A percentile compares a stretch with the other conserved stretches of the same genome.
Conservation (phyloP, 2,797 vertebrate genomes). For the Pangasius djambal region DNA sequence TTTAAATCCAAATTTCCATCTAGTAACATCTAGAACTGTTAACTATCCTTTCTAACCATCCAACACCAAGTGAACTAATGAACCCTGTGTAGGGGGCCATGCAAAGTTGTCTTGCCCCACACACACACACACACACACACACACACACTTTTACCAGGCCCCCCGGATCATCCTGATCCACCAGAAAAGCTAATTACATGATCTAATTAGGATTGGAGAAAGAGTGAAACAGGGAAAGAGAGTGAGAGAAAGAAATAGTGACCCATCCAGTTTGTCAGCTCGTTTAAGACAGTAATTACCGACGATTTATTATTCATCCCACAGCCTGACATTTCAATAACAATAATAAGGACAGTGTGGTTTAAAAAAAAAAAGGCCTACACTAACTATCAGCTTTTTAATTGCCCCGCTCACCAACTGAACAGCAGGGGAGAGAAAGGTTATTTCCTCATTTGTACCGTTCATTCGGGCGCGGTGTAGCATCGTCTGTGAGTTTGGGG, state of each 20-base stretch:
- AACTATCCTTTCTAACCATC: not conserved
- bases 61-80: conserved; percentile 69
- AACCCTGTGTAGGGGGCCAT: conserved; percentile 77
- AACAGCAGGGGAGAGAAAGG: conserved; percentile 68
- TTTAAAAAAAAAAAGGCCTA: conserved; percentile 59
- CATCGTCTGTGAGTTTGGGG: conserved; percentile 43
- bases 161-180: conserved; percentile 84
- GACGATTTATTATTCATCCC: conserved; percentile 99
- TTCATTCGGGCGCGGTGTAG: conserved; percentile 69
- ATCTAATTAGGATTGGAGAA: conserved; percentile 97
- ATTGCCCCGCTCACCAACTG: conserved; percentile 87
- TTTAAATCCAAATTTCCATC: not conserved
- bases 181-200: conserved; percentile 99
- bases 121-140: conserved; percentile 72
- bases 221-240: conserved; percentile 52
- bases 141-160: conserved; percentile 74
- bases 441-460: conserved; percentile 71
- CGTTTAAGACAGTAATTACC: conserved; percentile 96
- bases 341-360: conserved; percentile 77
- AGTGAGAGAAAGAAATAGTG: conserved; percentile 69
- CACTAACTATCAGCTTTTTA: conserved; percentile 88
- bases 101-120: conserved; percentile 82
- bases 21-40: not conserved
- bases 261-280: conserved; percentile 87
- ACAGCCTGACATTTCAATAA: conserved; percentile 96